These are phyloP conservation scores for Chironomus tepperi DNA, from an alignment of 1,140 invertebrate genomes.

Conservation along the genomic window DNA sequence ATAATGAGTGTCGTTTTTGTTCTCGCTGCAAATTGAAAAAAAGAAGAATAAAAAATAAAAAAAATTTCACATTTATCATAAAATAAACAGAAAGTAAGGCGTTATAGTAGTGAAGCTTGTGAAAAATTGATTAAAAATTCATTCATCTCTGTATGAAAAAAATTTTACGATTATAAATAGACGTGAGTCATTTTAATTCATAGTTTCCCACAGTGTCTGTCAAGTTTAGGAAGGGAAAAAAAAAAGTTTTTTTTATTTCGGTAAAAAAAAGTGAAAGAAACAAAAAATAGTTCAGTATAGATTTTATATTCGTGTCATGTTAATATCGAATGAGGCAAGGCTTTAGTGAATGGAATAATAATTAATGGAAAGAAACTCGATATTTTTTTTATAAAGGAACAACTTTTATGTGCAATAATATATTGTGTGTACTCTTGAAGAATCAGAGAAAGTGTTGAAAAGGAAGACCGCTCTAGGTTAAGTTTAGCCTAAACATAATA, in stretches of 20 bases:
- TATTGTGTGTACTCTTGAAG: too few species aligned
- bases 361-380: background rate
- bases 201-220: too few species aligned
- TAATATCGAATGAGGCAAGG: background rate
- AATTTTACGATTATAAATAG: background rate
- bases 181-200: background rate
- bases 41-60: background rate
- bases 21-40: conserved; percentile 8
- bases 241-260: background rate
- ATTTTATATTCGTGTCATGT: background rate
- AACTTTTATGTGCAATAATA: too few species aligned
- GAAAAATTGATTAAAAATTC: background rate
- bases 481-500: too few species aligned
- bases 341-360: background rate
- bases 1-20: conserved; percentile 13
- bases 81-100: background rate
- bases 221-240: background rate
- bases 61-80: background rate
- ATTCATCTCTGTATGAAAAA: background rate
- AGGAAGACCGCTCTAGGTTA: too few species aligned
- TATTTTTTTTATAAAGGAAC: background rate
- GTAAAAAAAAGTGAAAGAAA: background rate
- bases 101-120: too few species aligned
- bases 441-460: too few species aligned
- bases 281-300: background rate